A percentile compares a stretch with the other conserved stretches of the same genome.
Evolutionary conservation across 2,113 vertebrate genomes (phyloP).

Genomic region (Neogale vison): DNA sequence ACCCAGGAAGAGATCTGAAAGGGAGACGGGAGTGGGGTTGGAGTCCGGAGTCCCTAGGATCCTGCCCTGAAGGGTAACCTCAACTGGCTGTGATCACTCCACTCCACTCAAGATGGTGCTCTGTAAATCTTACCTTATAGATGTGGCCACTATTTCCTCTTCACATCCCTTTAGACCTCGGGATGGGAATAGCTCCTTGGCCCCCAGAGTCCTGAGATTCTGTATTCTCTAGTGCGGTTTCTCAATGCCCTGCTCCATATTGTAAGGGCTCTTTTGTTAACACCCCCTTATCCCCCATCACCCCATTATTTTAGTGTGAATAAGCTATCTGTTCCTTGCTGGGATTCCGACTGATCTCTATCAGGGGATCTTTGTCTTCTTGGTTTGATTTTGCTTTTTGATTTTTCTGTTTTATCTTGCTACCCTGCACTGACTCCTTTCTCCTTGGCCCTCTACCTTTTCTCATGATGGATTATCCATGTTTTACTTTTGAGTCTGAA

Average conservation of each 20-base stretch:
- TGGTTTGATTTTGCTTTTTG: background rate
- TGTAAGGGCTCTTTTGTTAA: background rate
- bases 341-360: background rate
- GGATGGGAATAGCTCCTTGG: accelerated
- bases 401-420: background rate
- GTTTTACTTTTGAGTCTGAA: background rate
- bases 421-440: background rate
- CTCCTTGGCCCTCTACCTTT: background rate
- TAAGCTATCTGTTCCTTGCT: background rate
- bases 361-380: background rate
- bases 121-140: background rate
- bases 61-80: background rate
- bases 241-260: background rate
- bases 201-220: background rate
- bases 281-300: background rate
- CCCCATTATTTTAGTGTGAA: background rate
- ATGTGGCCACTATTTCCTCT: background rate
- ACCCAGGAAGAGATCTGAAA: background rate
- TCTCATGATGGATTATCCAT: accelerated
- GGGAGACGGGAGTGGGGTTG: background rate
- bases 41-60: background rate
- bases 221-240: background rate
- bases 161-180: background rate
- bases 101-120: too few species aligned
- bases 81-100: background rate